Evolutionary conservation across 2,797 vertebrate species (phyloP).

Genomic region (Perodicticus potto): DNA sequence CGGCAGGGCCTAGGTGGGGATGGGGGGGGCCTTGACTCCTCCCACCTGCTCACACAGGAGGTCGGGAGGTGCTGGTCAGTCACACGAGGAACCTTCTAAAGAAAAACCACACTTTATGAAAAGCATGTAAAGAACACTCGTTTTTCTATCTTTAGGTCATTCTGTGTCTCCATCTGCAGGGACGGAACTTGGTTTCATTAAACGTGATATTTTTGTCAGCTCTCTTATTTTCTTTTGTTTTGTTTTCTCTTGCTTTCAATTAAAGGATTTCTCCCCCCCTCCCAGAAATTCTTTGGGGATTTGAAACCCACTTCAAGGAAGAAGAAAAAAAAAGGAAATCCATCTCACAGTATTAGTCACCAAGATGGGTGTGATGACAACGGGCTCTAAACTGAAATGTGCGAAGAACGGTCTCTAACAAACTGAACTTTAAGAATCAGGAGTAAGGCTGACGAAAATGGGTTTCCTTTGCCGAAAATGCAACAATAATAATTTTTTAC

Average conservation of each 20-base stretch:
- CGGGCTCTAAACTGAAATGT: constrained; percentile 48
- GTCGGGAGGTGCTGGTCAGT: background rate
- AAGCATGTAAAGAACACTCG: background rate
- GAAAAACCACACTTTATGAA: background rate
- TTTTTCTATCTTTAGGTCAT: constrained; percentile 72
- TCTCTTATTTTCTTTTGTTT: constrained; percentile 77
- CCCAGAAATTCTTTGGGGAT: constrained; percentile 83
- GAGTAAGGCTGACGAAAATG: constrained; percentile 58
- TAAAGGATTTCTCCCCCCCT: constrained; percentile 76
- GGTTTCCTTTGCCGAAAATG: constrained; percentile 72
- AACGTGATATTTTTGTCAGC: constrained; percentile 81
- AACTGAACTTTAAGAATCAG: constrained; percentile 68
- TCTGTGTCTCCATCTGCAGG: constrained; percentile 70
- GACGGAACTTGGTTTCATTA: constrained; percentile 77
- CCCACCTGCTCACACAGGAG: background rate
- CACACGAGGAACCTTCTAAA: background rate
- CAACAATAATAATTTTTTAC: constrained; percentile 19
- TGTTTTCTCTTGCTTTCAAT: constrained; percentile 84
- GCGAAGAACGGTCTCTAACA: constrained; percentile 33
- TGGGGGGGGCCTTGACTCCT: background rate
- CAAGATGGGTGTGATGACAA: constrained; percentile 76
- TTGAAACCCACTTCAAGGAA: constrained; percentile 85
- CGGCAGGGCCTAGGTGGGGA: background rate
- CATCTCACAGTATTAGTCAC: constrained; percentile 80
- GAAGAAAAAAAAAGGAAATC: constrained; percentile 71